phyloP scores from a whole-genome alignment of 2,888 invertebrate species.

The Mesoligia furuncula region DNA sequence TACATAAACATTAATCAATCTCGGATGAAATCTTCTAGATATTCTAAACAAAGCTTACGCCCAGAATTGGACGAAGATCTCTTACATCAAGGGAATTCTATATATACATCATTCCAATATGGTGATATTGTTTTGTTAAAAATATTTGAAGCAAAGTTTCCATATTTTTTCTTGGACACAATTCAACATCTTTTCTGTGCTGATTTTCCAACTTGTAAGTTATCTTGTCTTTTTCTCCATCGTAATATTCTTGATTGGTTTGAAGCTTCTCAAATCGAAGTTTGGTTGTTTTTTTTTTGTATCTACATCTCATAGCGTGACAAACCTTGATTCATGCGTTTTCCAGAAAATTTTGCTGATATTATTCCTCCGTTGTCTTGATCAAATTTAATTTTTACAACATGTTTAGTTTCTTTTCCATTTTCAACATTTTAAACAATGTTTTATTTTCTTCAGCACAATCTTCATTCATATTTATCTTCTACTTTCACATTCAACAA shows the following conservation, averaged over 20 bases:
- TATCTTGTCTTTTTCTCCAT: neutral
- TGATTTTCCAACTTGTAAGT: constrained; percentile 4
- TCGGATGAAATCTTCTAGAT: constrained; percentile 16
- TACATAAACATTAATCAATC: constrained; percentile 14
- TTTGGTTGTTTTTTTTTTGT: neutral
- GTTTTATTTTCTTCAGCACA: neutral
- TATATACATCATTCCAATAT: neutral
- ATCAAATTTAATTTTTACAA: neutral
- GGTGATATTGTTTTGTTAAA: neutral
- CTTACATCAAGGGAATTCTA: neutral
- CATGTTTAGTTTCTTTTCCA: neutral
- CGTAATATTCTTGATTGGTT: neutral
- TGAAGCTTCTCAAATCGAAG: neutral
- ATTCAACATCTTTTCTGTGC: neutral
- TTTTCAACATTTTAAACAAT: constrained; percentile 5
- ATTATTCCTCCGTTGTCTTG: neutral
- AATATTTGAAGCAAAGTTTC: neutral
- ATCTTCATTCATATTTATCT: neutral
- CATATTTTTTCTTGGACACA: neutral
- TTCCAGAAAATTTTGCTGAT: neutral
- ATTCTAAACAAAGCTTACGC: neutral
- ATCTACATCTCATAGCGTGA: neutral
- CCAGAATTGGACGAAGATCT: neutral
- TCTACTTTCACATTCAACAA: neutral
- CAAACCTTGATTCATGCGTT: neutral